phyloP scores from a whole-genome alignment of 2,888 invertebrate genomes.

The Pseudococcus jackbeardsleyi region DNA sequence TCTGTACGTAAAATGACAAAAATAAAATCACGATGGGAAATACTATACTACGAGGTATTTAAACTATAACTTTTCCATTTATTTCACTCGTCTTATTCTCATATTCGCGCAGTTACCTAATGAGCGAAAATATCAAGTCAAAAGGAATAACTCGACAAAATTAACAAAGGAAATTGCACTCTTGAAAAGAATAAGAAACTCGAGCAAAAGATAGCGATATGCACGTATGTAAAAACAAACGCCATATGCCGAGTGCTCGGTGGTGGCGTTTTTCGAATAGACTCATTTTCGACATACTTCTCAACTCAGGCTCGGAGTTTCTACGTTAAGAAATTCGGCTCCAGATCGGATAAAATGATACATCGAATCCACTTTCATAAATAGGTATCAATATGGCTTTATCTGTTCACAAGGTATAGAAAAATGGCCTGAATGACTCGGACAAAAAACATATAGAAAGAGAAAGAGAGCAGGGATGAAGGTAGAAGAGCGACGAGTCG shows the following conservation, averaged over 20 bases:
- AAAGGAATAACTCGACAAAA: slow-evolving; percentile 25
- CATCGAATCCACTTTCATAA: neutral
- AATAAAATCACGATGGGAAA: neutral
- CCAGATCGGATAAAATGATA: neutral
- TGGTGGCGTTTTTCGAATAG: neutral
- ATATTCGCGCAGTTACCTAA: slow-evolving; percentile 23
- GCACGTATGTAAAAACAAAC: neutral
- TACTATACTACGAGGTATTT: slow-evolving; percentile 17
- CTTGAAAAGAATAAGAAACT: slow-evolving; percentile 14
- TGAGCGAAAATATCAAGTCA: slow-evolving; percentile 42
- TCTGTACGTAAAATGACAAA: neutral
- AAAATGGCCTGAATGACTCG: too few species aligned
- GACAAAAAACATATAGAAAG: too few species aligned
- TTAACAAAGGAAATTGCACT: slow-evolving; percentile 30
- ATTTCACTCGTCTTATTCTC: neutral
- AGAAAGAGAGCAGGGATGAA: too few species aligned
- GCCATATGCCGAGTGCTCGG: neutral
- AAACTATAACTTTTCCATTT: neutral
- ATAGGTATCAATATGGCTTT: slow-evolving; percentile 1
- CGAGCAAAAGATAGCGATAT: neutral
- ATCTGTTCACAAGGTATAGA: neutral
- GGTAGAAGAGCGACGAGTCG: neutral
- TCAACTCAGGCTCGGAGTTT: neutral
- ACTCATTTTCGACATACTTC: too few species aligned
- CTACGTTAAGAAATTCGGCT: neutral